Percentiles rank a stretch among this genome's conserved stretches.
phyloP scores from a whole-genome alignment of 2,888 invertebrate species.

The Branchipolynoe longqiensis region DNA sequence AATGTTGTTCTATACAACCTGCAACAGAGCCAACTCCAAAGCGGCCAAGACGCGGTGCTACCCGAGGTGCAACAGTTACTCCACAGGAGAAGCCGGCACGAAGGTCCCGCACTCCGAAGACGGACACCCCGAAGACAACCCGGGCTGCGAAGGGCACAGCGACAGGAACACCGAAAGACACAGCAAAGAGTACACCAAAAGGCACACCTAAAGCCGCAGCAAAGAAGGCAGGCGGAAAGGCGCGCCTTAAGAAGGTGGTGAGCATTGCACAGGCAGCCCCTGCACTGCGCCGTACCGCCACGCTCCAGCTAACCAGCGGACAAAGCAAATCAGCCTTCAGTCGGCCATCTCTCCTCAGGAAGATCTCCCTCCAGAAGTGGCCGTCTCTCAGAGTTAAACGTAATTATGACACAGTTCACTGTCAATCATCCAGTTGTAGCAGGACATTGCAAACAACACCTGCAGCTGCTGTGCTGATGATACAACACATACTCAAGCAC shows the following conservation, averaged over 20 bases:
- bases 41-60: slow-evolving; percentile 6
- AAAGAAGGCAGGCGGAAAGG: not conserved
- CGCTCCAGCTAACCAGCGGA: not conserved
- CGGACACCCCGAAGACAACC: slow-evolving; percentile 4
- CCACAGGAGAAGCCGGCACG: not conserved
- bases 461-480: too few relatives aligned
- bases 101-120: slow-evolving; percentile 6
- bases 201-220: not conserved
- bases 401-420: too few relatives aligned
- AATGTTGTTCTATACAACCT: too few relatives aligned
- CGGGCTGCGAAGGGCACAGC: not conserved
- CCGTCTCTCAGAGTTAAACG: slow-evolving; percentile 17
- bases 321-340: slow-evolving; percentile 1
- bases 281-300: not conserved
- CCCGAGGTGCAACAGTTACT: not conserved
- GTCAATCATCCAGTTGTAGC: too few relatives aligned
- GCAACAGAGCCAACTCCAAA: slow-evolving; percentile 23
- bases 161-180: not conserved
- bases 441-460: too few relatives aligned
- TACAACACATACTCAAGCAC: too few relatives aligned
- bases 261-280: slow-evolving; percentile 27
- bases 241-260: slow-evolving; percentile 12
- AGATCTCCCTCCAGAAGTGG: slow-evolving; percentile 9
- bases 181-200: not conserved
- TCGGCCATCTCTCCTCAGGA: slow-evolving; percentile 10